phyloP scores from a whole-genome alignment of 1,140 invertebrate genomes.

The Batillaria attramentaria region DNA sequence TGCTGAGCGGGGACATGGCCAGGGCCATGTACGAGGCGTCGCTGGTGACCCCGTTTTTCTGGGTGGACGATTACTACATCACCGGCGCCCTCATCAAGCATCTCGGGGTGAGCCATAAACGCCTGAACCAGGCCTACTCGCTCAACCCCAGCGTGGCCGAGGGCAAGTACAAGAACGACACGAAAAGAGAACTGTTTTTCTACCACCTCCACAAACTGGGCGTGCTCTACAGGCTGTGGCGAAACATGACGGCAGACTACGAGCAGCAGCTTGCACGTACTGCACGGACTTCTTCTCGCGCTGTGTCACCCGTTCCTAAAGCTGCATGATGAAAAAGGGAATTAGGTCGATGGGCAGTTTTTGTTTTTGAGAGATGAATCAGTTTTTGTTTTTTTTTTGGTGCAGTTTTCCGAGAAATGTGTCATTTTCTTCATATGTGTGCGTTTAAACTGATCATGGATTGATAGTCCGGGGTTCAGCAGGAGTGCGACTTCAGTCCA shows the following conservation, averaged over 20 bases:
- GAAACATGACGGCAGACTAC: slow-evolving; percentile 29
- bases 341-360: too few species aligned
- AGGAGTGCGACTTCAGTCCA: too few species aligned
- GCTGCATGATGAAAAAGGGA: too few species aligned
- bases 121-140: slow-evolving; percentile 53
- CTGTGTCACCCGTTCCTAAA: neutral
- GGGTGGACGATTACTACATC: slow-evolving; percentile 72
- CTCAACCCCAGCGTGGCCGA: slow-evolving; percentile 49
- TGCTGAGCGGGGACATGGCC: slow-evolving; percentile 69
- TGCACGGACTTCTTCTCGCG: neutral
- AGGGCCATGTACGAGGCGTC: slow-evolving; percentile 62
- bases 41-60: slow-evolving; percentile 65
- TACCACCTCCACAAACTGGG: slow-evolving; percentile 52
- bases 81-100: slow-evolving; percentile 67
- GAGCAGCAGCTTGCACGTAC: neutral
- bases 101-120: slow-evolving; percentile 47
- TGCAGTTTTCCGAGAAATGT: too few species aligned
- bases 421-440: too few species aligned
- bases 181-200: slow-evolving; percentile 42
- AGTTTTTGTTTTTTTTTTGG: too few species aligned
- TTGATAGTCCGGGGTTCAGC: too few species aligned
- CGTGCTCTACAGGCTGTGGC: slow-evolving; percentile 52
- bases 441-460: too few species aligned
- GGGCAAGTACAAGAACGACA: slow-evolving; percentile 47
- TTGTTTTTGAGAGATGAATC: too few species aligned